Percentiles rank a stretch among this genome's conserved stretches.
phyloP scores from a whole-genome alignment of 2,113 vertebrate species.

The Nettapus auritus region DNA sequence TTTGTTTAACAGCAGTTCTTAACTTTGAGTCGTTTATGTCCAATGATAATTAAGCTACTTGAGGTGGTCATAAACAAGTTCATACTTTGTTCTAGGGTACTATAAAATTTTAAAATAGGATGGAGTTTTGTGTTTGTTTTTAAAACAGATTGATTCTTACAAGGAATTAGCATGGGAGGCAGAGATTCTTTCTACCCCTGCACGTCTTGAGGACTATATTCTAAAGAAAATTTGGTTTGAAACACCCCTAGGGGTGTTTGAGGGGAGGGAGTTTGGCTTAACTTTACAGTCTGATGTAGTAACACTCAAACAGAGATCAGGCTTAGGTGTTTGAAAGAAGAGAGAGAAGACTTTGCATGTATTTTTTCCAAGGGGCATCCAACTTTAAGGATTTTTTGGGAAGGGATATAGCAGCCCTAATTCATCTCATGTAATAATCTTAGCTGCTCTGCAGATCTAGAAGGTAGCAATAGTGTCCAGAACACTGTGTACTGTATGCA shows the following conservation, averaged over 20 bases:
- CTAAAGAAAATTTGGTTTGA: not conserved
- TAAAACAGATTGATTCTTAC: not conserved
- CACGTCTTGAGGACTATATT: not conserved
- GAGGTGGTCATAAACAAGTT: not conserved
- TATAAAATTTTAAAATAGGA: not conserved
- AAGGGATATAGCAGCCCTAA: not conserved
- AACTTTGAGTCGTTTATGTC: not conserved
- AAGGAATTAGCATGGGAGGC: not conserved
- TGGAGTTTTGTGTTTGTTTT: not conserved
- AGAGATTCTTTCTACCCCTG: not conserved
- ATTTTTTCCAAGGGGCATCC: not conserved
- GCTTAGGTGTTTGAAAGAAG: not conserved
- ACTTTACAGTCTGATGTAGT: not conserved
- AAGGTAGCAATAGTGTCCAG: not conserved
- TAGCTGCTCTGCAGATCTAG: not conserved
- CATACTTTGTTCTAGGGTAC: not conserved
- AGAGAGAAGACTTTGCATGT: not conserved
- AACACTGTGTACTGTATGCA: not conserved
- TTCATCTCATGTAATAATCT: not conserved
- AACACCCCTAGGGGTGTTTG: not conserved
- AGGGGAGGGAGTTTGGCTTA: not conserved
- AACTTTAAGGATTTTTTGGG: not conserved
- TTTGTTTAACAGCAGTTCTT: not conserved
- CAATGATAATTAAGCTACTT: not conserved
- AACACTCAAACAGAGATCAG: not conserved